Conservation (phyloP, 1,140 invertebrate genomes). For the Matsumurasca onukii region DNA sequence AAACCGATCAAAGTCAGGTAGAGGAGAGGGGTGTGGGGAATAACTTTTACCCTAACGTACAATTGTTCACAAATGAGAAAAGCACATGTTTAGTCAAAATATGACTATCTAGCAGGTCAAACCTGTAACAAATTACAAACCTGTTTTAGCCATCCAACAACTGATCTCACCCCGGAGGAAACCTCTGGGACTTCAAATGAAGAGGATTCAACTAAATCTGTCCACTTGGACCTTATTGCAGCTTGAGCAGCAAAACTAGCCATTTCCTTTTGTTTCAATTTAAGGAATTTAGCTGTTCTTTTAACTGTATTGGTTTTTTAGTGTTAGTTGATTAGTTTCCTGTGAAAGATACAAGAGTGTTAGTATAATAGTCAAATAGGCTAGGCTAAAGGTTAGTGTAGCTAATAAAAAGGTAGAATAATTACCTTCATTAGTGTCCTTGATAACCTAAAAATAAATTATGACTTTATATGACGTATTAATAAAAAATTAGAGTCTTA, state of each 20-base stretch:
- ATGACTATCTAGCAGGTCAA: too few species aligned
- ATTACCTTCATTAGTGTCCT: too few species aligned
- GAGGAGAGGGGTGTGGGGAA: too few species aligned
- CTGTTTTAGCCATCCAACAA: constrained; percentile 77
- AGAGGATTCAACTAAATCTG: constrained; percentile 64
- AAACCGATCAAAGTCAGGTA: too few species aligned
- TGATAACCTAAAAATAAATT: background rate
- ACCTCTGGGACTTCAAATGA: constrained; percentile 60
- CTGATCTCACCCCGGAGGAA: constrained; percentile 63
- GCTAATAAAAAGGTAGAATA: background rate
- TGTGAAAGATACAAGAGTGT: background rate
- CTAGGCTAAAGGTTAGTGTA: background rate
- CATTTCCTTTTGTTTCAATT: too few species aligned
- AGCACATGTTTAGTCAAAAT: too few species aligned
- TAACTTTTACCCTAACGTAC: too few species aligned
- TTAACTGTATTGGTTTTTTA: background rate
- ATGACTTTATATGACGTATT: background rate
- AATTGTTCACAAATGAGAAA: too few species aligned
- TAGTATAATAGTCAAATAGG: background rate
- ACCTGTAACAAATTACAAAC: too few species aligned
- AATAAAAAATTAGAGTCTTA: too few species aligned
- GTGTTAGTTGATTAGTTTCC: background rate
- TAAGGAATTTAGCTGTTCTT: background rate
- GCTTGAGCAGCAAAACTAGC: constrained; percentile 65
- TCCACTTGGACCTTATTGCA: constrained; percentile 63